Evolutionary conservation across 2,797 vertebrate species (phyloP).

Genomic region (Arctocebus calabarensis): DNA sequence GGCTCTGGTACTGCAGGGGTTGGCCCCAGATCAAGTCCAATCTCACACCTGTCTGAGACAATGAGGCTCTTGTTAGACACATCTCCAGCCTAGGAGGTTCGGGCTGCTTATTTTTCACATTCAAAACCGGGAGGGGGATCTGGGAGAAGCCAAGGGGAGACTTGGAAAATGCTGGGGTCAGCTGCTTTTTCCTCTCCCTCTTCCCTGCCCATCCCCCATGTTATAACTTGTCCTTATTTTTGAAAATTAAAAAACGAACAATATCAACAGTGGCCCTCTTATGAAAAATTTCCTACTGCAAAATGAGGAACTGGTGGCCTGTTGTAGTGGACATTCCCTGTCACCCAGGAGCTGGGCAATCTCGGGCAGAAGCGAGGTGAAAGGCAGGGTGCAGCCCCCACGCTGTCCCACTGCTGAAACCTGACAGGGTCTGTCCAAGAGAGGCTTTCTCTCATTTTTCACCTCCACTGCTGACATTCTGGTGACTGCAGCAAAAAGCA

Average conservation of each 20-base stretch:
- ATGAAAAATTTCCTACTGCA: background rate
- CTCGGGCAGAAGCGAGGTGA: background rate
- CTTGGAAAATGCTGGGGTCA: constrained; percentile 16
- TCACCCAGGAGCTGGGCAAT: accelerated
- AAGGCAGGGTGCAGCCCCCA: too few relatives aligned
- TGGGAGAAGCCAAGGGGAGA: background rate
- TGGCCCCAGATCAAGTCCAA: constrained; percentile 86
- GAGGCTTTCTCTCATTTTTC: background rate
- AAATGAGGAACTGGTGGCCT: background rate
- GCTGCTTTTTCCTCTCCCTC: background rate
- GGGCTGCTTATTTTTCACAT: constrained; percentile 75
- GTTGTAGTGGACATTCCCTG: background rate
- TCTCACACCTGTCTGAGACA: constrained; percentile 93
- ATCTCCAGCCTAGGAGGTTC: constrained; percentile 82
- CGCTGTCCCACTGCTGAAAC: background rate
- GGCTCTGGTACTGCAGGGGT: constrained; percentile 84
- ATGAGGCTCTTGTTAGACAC: constrained; percentile 90
- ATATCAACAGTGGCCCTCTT: constrained; percentile 51
- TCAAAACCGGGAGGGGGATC: constrained; percentile 23
- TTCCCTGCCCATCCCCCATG: background rate
- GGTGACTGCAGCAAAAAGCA: background rate
- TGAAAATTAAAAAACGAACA: constrained; percentile 62
- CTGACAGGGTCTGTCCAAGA: background rate
- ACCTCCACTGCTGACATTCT: background rate
- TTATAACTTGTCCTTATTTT: constrained; percentile 55